Base-by-base conservation (phyloP, 2,888 invertebrate genomes). In the Tetropium fuscum region DNA sequence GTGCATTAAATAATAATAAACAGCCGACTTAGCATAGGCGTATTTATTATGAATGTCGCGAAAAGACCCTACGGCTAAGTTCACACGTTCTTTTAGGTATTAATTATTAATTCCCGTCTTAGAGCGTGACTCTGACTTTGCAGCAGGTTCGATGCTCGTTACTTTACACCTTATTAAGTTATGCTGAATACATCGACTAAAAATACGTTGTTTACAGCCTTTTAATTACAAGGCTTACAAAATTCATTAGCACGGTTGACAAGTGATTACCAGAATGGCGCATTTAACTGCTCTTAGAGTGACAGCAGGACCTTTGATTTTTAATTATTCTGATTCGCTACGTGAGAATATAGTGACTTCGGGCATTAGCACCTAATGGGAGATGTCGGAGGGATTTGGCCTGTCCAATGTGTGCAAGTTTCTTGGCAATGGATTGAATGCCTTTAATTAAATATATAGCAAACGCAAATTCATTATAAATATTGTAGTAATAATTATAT, bases 261-360 rank as follows among this genome's bases (percentile, higher is more conserved):
- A 19, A 38, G 18, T 18, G 38, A 38, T 38, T 38, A 5, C 13
- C 38, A 38, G 8, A 4, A 19, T 6, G 19, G 19, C 38, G n/a
- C n/a, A n/a, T 38, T n/a, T 19, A 19, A n/a, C 5, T 18, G 38
- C 27, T 30, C 27, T 18, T 18, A 43, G 25, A 7, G 6, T 10
- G 22, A 6, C 11, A 25, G 25, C 7, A 27, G 27, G 44, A 2
- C 8, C 19, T 8, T 10, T 11, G 43, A 43, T 54, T 36, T 41
- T 48, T 54, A 34, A 40, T 48, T 45, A 58, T 36, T 10, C 20
- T 49, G 59, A 45, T 59, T 49, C 25, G 7, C 49, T 44, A 55
- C 59, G 59, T 60, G 59, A 55, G 49, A 44, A 25, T 60, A 18
- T 11, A 18, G 34, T 60, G 44, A 53, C 53, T 53, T 47, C 41